phyloP scores from a whole-genome alignment of 1,140 invertebrate species.

The Hyposmocoma kahamanoa region DNA sequence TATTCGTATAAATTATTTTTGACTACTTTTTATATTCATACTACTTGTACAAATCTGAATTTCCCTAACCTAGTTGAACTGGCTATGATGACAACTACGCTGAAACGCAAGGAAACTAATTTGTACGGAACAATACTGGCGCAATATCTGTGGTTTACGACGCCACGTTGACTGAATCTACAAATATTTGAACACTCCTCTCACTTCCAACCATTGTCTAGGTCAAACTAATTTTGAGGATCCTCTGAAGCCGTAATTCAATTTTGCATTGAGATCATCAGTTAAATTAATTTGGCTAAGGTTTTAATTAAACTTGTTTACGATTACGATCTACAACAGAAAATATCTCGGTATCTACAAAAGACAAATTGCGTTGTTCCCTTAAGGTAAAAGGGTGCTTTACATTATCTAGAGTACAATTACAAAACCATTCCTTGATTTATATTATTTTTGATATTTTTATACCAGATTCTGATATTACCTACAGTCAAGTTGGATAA shows the following conservation, averaged over 20 bases:
- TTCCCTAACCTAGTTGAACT: too few species aligned
- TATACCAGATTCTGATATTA: too few species aligned
- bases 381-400: too few species aligned
- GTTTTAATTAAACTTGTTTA: conserved; percentile 36
- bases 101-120: conserved; percentile 64
- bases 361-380: neutral
- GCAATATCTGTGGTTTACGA: conserved; percentile 65
- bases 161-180: conserved; percentile 42
- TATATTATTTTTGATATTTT: too few species aligned
- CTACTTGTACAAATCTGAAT: too few species aligned
- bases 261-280: conserved; percentile 55
- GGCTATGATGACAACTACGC: too few species aligned
- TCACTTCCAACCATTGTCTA: conserved; percentile 53
- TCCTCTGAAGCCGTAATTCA: conserved; percentile 52
- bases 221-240: conserved; percentile 63
- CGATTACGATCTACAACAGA: conserved; percentile 1
- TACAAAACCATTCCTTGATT: too few species aligned
- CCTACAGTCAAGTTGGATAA: too few species aligned
- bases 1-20: too few species aligned
- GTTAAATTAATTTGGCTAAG: conserved; percentile 46
- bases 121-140: conserved; percentile 58
- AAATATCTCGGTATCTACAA: conserved; percentile 1
- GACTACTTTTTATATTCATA: too few species aligned
- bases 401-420: too few species aligned
- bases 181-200: conserved; percentile 63